A percentile compares a stretch with the other conserved stretches of the same genome.
Conservation (phyloP, 2,888 invertebrate species). For the Ophioninae sp. region DNA sequence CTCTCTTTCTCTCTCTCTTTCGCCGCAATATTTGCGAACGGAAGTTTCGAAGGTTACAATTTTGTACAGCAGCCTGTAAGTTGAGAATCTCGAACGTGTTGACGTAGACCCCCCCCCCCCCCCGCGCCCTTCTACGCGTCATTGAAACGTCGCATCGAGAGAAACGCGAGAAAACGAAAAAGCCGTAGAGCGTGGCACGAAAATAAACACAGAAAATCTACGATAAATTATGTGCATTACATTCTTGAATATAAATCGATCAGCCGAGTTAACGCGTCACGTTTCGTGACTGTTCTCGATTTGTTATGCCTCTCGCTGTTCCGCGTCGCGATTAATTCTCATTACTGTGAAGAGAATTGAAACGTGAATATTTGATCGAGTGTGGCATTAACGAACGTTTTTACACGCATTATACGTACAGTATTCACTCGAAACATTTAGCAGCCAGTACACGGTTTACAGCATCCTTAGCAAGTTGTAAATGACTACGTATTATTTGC, state of each 20-base stretch:
- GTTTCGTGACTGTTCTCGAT: neutral
- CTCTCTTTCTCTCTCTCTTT: neutral
- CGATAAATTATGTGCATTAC: neutral
- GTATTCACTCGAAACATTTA: slow-evolving; percentile 79
- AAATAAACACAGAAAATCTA: neutral
- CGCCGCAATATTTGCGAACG: neutral
- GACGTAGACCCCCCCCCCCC: too few species aligned
- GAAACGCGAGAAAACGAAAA: neutral
- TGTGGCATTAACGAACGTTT: slow-evolving; percentile 68
- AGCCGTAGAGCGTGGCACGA: neutral
- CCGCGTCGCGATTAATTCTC: slow-evolving; percentile 17
- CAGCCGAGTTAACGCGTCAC: slow-evolving; percentile 1
- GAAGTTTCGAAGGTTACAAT: slow-evolving; percentile 6
- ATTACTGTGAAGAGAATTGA: neutral
- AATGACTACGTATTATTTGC: slow-evolving; percentile 77
- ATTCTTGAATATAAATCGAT: slow-evolving; percentile 11
- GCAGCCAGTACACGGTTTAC: slow-evolving; percentile 78
- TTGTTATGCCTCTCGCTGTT: slow-evolving; percentile 13
- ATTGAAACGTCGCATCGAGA: neutral
- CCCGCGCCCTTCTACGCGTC: neutral
- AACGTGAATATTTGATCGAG: slow-evolving; percentile 62
- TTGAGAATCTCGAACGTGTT: slow-evolving; percentile 11
- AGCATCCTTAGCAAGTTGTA: slow-evolving; percentile 78
- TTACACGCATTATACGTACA: slow-evolving; percentile 76
- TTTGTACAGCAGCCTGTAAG: slow-evolving; percentile 23